Evolutionary conservation across 2,113 vertebrate genomes (phyloP), one percentile per base, ranked within the genome.

Genomic region (Catharus minimus): DNA sequence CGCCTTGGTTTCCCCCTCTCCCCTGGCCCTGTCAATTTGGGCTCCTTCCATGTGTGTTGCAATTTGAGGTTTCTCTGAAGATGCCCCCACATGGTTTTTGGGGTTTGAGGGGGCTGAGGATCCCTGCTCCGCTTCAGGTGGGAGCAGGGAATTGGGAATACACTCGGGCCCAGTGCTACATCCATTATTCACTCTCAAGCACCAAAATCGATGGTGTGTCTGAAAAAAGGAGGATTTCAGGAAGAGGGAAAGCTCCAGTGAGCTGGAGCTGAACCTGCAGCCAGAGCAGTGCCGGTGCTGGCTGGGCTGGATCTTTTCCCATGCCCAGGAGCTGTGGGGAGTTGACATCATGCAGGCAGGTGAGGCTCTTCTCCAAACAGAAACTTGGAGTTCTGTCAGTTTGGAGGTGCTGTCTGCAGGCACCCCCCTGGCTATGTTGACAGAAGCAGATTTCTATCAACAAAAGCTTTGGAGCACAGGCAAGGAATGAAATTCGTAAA

Each of bases 401-500:
- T 39, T 32, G 61, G 61, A 92, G 83, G 80, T 52, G 26, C 65
- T 23, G 83, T 67, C 81, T 93, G 89, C 68, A 75, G 89, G 81
- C 77, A 38, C 1, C 83, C 91, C 77, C 15, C 41, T 0, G 55
- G 94, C 95, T 82, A 67, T 74, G 67, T 89, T 81, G 93, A 94
- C 87, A 87, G 79, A 60, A 87, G 94, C 94, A 95, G 95, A 95
- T 96, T 91, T 79, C 84, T 96, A 95, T 95, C 95, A 96, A 65
- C 91, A 94, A 95, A 92, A 92, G 91, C 91, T 81, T 49, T 93
- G 84, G 83, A 78, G 28, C 11, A 15, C 43, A 74, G 76, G 46
- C 0, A 8, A 88, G 83, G 82, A 50, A 78, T 61, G 78, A 83
- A 88, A 78, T 86, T 86, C 78, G 52, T 39, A 39, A 88, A 47